Evolutionary conservation across 2,797 vertebrate genomes (phyloP), one percentile per base, ranked within the genome.

Genomic region (Ptychadena robeensis): DNA sequence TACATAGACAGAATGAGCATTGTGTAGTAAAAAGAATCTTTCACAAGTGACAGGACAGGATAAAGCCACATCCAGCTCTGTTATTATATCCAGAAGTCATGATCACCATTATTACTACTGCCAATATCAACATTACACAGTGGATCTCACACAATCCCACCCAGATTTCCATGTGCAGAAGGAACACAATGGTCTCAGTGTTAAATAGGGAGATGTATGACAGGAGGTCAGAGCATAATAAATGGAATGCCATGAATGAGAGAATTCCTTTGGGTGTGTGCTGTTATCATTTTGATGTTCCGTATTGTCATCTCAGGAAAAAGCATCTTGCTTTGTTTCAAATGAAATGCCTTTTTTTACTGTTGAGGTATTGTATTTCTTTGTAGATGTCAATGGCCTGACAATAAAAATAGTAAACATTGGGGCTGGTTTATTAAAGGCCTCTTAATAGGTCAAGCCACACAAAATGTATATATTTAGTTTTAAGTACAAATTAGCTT

Each of bases 231-330:
- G 38, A 44, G 37, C 32, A 79, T 75, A 83, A 73, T 79, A 73
- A 28, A 27, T 57, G 82, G 63, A 84, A 83, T 67, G 68, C 31
- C 65, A 34, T 25, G 30, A 27, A 32, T 70, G 65, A 31, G 64
- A 40, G 35, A 30, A 69, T 35, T 82, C 72, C 32, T 73, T 31
- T 83, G 82, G 82, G 75, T 79, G 82, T 79, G 76, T 79, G 63
- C 28, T 2, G 6, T 75, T 69, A 81, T 64, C 30, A 48, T 74
- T n/a, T 28, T 25, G 63, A 67, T 48, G 15, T 67, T 27, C n/a
- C 53, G 38, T 66, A 18, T 48, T 77, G 4, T 67, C 0, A n/a
- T 15, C 7, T 18, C 18, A 67, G n/a, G 65, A 67, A 67, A 34
- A 34, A 5, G 65, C 32, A 25, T 15, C 64, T 34, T 32, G 18